Percentiles rank a stretch among this genome's conserved stretches.
Evolutionary conservation across 2,113 vertebrate genomes (phyloP).

Genomic region (Ptyas mucosa): DNA sequence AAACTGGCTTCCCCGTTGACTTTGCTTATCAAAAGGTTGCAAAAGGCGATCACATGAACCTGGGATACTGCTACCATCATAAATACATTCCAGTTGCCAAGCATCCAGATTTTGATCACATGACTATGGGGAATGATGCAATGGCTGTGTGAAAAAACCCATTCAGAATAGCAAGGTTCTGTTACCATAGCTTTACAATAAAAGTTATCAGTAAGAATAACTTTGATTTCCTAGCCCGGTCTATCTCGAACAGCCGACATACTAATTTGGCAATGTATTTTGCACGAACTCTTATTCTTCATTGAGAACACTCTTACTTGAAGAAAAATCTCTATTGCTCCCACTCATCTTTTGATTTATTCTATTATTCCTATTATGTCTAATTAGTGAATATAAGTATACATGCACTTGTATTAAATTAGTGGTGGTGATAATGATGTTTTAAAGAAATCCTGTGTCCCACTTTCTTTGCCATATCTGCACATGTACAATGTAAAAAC

Average conservation of each 20-base stretch:
- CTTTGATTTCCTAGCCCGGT: background rate
- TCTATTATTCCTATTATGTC: background rate
- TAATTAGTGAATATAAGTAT: background rate
- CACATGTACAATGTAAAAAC: background rate
- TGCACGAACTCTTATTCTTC: background rate
- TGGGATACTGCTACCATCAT: no score
- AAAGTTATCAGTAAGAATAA: background rate
- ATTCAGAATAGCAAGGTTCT: background rate
- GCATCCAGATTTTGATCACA: no score
- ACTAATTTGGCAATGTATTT: background rate
- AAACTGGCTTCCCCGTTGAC: no score
- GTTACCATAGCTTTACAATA: background rate
- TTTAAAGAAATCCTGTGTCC: background rate
- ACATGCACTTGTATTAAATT: background rate
- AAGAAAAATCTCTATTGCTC: constrained; percentile 28
- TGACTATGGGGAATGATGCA: no score
- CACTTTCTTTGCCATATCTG: background rate
- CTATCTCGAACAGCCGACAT: background rate
- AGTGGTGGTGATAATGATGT: background rate
- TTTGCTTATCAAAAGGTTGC: no score
- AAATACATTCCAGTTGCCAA: no score
- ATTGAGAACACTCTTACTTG: background rate
- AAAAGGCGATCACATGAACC: no score
- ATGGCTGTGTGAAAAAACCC: no score
- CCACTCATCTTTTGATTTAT: constrained; percentile 45